Evolutionary conservation across 2,113 vertebrate species (phyloP).

Genomic region (Odocoileus virginianus): DNA sequence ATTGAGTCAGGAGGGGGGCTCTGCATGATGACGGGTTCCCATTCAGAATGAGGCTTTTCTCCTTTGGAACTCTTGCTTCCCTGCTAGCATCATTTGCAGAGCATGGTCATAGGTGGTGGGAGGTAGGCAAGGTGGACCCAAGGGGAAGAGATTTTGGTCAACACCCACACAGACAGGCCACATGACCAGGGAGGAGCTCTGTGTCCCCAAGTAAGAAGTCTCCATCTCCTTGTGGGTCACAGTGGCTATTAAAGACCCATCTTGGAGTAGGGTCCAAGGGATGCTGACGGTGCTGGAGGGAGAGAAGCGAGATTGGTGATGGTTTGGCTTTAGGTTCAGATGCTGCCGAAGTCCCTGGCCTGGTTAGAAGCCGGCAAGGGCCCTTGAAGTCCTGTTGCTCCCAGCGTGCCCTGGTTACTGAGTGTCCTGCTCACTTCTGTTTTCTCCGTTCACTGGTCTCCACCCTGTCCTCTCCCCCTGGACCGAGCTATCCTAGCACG

Average conservation of each 20-base stretch:
- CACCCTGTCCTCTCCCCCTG: background rate
- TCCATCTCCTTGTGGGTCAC: background rate
- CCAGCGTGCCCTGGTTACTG: background rate
- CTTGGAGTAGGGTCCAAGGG: background rate
- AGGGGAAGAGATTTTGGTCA: background rate
- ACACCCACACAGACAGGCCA: background rate
- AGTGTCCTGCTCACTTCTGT: background rate
- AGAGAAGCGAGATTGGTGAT: background rate
- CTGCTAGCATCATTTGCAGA: background rate
- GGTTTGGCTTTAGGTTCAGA: background rate
- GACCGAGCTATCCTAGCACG: background rate
- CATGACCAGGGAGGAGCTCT: background rate
- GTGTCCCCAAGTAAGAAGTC: background rate
- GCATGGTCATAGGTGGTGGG: background rate
- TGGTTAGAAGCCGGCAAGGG: background rate
- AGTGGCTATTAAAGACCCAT: background rate
- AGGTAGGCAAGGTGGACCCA: background rate
- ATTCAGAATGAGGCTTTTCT: background rate
- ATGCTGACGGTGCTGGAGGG: background rate
- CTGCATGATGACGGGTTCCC: rapidly evolving
- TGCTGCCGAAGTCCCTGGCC: background rate
- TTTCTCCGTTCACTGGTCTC: background rate
- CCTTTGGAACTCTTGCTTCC: background rate
- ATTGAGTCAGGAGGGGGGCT: background rate
- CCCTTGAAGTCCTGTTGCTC: background rate